Evolutionary conservation across 2,113 vertebrate genomes (phyloP).

Genomic region (Furnarius figulus): DNA sequence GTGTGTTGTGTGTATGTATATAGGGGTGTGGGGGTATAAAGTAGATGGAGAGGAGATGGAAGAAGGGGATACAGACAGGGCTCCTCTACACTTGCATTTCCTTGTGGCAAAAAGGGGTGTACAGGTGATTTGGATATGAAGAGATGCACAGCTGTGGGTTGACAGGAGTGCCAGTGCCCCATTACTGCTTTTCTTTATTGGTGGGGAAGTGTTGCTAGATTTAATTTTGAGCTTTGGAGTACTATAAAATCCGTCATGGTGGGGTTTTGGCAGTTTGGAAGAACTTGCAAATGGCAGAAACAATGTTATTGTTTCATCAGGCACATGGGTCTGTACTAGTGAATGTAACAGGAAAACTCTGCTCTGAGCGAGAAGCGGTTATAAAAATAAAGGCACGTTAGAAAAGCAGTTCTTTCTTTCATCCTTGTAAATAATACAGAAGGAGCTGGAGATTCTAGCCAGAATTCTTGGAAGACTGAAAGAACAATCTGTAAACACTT

Average conservation of each 20-base stretch:
- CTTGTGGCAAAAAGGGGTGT: background rate
- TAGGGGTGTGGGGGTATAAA: background rate
- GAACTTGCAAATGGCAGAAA: background rate
- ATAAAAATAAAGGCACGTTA: background rate
- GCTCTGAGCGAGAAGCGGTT: background rate
- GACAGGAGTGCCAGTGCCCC: background rate
- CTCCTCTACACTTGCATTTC: background rate
- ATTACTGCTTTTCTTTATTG: background rate
- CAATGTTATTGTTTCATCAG: background rate
- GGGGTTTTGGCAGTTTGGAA: background rate
- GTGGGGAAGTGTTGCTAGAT: background rate
- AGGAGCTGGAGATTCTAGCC: background rate
- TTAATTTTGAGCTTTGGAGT: background rate
- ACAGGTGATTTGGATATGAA: background rate
- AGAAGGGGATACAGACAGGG: background rate
- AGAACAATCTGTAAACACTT: background rate
- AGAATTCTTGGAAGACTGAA: background rate
- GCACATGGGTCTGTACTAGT: background rate
- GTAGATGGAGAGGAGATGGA: background rate
- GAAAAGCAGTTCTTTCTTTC: background rate
- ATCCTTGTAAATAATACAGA: background rate
- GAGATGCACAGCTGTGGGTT: background rate
- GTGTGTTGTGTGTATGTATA: background rate
- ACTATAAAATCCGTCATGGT: background rate
- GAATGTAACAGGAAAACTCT: background rate